Conservation (phyloP, 2,888 invertebrate genomes). For the Panzeria rudis region DNA sequence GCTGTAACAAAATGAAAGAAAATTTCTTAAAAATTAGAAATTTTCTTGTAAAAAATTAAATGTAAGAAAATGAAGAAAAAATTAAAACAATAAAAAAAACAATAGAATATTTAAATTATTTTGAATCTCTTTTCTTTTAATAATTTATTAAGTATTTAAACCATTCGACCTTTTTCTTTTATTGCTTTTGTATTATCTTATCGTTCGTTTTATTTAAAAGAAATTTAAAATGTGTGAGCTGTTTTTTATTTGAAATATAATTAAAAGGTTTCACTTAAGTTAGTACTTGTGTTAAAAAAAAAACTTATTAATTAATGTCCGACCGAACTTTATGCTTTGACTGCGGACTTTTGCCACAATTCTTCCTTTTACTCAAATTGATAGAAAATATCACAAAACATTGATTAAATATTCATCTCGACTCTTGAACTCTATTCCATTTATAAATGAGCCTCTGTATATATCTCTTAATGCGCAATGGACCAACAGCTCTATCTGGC, state of each 20-base stretch:
- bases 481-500: too few relatives aligned
- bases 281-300: slow-evolving; percentile 16
- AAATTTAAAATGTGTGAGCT: slow-evolving; percentile 6
- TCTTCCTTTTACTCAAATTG: not conserved
- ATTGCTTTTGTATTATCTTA: slow-evolving; percentile 43
- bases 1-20: slow-evolving; percentile 21
- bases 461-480: too few relatives aligned
- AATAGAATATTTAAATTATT: not conserved
- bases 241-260: slow-evolving; percentile 22
- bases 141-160: not conserved
- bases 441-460: too few relatives aligned
- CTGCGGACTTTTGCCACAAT: not conserved
- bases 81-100: not conserved
- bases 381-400: too few relatives aligned
- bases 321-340: not conserved
- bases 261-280: slow-evolving; percentile 3
- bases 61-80: slow-evolving; percentile 37
- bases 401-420: too few relatives aligned
- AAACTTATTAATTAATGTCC: not conserved
- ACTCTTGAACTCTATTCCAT: too few relatives aligned
- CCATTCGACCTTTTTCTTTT: not conserved
- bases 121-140: not conserved
- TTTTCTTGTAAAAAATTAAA: slow-evolving; percentile 45
- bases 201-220: slow-evolving; percentile 25
- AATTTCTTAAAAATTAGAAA: slow-evolving; percentile 50